These are phyloP conservation scores for Omphaloscelis lunosa DNA, from an alignment of 2,888 invertebrate species.

Conservation along the genomic window DNA sequence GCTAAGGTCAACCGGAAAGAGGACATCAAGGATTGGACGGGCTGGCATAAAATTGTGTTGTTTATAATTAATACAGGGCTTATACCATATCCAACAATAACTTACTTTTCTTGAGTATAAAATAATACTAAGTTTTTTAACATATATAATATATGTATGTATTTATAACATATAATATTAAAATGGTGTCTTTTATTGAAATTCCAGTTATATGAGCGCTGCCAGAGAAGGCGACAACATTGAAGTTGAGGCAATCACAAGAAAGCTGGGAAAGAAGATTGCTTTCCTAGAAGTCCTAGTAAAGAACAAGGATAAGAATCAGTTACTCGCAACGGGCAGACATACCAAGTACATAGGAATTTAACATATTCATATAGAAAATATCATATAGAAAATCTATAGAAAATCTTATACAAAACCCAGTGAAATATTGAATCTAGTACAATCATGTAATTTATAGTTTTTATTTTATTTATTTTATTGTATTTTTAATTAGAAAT, in stretches of 20 bases:
- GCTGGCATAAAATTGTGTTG: not conserved
- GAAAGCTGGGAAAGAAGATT: conserved; percentile 94
- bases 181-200: conserved; percentile 20
- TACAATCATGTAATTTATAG: conserved; percentile 33
- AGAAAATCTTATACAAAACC: conserved; percentile 11
- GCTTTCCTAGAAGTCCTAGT: conserved; percentile 96
- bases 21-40: too few relatives aligned
- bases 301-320: conserved; percentile 93
- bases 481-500: conserved; percentile 21
- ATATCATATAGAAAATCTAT: too few relatives aligned
- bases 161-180: too few relatives aligned
- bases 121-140: not conserved
- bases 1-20: too few relatives aligned
- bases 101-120: not conserved
- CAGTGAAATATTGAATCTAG: conserved; percentile 26
- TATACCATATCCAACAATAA: not conserved
- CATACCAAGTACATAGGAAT: conserved; percentile 94
- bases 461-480: conserved; percentile 9
- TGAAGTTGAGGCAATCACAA: conserved; percentile 94
- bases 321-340: conserved; percentile 94
- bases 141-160: too few relatives aligned
- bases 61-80: not conserved
- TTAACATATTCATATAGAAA: conserved; percentile 38
- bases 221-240: conserved; percentile 95
- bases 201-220: conserved; percentile 94